Percentiles rank a stretch among this genome's conserved stretches.
phyloP scores from a whole-genome alignment of 2,113 vertebrate genomes.

The Gobiocypris rarus region DNA sequence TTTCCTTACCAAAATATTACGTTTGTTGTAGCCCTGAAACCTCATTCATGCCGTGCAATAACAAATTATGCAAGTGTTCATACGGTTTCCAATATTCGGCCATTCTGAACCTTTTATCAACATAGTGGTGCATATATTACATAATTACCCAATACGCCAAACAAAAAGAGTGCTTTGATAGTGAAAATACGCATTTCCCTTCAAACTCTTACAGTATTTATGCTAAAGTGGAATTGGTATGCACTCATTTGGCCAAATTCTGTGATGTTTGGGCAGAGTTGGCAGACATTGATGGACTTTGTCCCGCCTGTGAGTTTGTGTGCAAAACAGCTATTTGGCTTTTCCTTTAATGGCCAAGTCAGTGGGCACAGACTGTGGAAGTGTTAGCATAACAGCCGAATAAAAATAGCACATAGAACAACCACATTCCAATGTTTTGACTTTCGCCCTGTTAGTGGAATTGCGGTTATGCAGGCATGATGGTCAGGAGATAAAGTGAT shows the following conservation, averaged over 20 bases:
- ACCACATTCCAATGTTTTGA: slow-evolving; percentile 46
- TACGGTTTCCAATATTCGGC: neutral
- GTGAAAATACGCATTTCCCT: neutral
- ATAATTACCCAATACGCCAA: neutral
- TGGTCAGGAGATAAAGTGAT: slow-evolving; percentile 20
- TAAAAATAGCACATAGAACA: slow-evolving; percentile 49
- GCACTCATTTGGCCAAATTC: slow-evolving; percentile 7
- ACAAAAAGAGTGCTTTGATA: neutral
- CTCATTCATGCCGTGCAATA: neutral
- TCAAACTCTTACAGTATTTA: neutral
- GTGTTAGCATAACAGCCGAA: slow-evolving; percentile 35
- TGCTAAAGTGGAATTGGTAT: neutral
- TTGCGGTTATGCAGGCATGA: slow-evolving; percentile 13
- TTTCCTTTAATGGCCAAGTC: slow-evolving; percentile 48
- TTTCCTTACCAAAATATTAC: neutral
- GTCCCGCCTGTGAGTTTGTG: slow-evolving; percentile 23
- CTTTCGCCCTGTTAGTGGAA: slow-evolving; percentile 40
- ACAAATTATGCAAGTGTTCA: neutral
- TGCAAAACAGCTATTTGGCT: slow-evolving; percentile 48
- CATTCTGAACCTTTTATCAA: slow-evolving; percentile 1
- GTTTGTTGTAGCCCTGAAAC: neutral
- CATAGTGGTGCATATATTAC: neutral
- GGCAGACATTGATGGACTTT: neutral
- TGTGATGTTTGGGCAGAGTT: slow-evolving; percentile 25
- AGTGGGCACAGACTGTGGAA: slow-evolving; percentile 36